A percentile compares a stretch with the other conserved stretches of the same genome.
Conservation (phyloP, 2,113 vertebrate species). For the Scophthalmus maximus region DNA sequence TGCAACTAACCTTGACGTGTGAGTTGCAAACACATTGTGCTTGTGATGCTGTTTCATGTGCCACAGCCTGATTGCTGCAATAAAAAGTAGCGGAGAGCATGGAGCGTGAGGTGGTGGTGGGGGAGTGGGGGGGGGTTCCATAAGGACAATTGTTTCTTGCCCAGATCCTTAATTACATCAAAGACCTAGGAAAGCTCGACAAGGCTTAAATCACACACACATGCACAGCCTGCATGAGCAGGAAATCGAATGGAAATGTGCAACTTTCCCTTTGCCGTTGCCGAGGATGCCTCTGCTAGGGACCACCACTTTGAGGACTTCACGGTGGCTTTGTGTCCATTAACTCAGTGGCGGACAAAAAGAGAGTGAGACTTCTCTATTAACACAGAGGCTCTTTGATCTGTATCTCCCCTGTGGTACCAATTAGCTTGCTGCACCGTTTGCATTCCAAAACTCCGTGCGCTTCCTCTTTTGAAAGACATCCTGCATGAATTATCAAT, state of each 20-base stretch:
- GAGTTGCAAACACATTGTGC: background rate
- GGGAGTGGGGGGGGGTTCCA: background rate
- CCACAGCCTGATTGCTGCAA: background rate
- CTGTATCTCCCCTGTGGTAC: constrained; percentile 67
- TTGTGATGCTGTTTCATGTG: constrained; percentile 4
- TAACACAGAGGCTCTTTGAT: constrained; percentile 69
- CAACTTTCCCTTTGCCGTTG: background rate
- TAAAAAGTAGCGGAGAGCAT: background rate
- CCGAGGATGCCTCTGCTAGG: constrained; percentile 29
- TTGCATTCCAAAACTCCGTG: constrained; percentile 65
- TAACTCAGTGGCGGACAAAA: constrained; percentile 39
- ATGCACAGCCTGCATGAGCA: background rate
- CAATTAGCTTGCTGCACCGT: constrained; percentile 69
- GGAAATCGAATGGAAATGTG: background rate
- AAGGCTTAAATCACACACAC: background rate
- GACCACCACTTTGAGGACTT: constrained; percentile 48
- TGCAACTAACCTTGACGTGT: background rate
- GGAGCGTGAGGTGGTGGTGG: no score
- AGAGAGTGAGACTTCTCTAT: constrained; percentile 52
- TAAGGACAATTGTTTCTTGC: background rate
- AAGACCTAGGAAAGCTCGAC: background rate
- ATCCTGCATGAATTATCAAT: constrained; percentile 67
- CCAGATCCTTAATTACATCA: background rate
- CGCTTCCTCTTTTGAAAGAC: constrained; percentile 61
- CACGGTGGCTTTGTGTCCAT: constrained; percentile 47